These are phyloP conservation scores for Amorpha juglandis DNA, from an alignment of 2,888 invertebrate species.

Conservation along the genomic window DNA sequence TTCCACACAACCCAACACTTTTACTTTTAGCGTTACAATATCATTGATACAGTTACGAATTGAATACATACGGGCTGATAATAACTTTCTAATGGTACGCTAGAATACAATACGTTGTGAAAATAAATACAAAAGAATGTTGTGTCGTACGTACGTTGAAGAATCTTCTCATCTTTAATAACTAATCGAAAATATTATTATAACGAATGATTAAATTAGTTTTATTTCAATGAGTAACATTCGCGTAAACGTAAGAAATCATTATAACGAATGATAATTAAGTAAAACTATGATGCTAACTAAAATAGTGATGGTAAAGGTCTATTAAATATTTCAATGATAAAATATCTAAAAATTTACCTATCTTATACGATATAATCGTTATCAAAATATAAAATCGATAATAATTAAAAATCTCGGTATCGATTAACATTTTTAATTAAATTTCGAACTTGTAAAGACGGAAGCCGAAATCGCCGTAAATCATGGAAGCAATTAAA, in stretches of 20 bases:
- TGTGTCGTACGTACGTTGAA: neutral
- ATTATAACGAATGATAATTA: too few relatives aligned
- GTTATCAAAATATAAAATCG: neutral
- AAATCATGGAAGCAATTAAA: slow-evolving; percentile 31
- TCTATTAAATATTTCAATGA: neutral
- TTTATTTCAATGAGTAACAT: too few relatives aligned
- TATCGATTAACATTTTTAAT: slow-evolving; percentile 38
- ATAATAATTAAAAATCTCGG: slow-evolving; percentile 23
- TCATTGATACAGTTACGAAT: slow-evolving; percentile 29
- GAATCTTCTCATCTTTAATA: too few relatives aligned
- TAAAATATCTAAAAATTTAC: neutral
- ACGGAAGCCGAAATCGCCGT: slow-evolving; percentile 33
- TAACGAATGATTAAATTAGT: too few relatives aligned
- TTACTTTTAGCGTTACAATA: slow-evolving; percentile 62
- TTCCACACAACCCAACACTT: slow-evolving; percentile 50
- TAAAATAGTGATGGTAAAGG: too few relatives aligned
- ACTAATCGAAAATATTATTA: too few relatives aligned
- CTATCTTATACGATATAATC: too few relatives aligned
- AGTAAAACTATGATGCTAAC: too few relatives aligned
- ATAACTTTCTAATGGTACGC: slow-evolving; percentile 16
- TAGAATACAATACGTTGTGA: neutral
- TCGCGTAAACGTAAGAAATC: too few relatives aligned
- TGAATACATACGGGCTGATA: neutral
- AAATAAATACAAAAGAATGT: neutral
- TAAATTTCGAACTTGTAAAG: slow-evolving; percentile 27